Evolutionary conservation across 2,797 vertebrate genomes (phyloP).

Genomic region (Danio aesculapii): DNA sequence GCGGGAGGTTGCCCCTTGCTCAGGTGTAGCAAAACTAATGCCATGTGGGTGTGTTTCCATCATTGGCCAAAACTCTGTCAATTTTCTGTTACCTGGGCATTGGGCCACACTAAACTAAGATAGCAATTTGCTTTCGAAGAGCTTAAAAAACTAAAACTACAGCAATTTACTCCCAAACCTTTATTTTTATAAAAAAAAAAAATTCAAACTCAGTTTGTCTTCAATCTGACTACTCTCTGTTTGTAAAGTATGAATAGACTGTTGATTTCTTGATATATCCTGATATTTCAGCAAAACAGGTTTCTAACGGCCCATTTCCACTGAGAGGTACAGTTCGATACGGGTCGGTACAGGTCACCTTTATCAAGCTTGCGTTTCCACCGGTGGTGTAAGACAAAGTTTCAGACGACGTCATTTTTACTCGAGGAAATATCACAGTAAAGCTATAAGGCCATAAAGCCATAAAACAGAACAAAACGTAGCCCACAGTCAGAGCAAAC

Average conservation of each 20-base stretch:
- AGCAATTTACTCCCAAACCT: too few relatives aligned
- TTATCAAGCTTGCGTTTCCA: too few relatives aligned
- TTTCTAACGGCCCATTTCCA: not conserved
- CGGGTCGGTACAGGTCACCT: too few relatives aligned
- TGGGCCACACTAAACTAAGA: not conserved
- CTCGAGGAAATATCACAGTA: too few relatives aligned
- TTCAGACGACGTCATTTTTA: too few relatives aligned
- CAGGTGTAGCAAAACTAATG: not conserved
- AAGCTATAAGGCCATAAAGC: too few relatives aligned
- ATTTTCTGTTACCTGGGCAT: not conserved
- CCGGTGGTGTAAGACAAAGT: too few relatives aligned
- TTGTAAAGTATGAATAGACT: not conserved
- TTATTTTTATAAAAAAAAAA: too few relatives aligned
- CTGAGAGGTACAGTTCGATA: too few relatives aligned
- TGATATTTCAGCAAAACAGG: not conserved
- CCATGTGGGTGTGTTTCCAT: constrained; percentile 12
- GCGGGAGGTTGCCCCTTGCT: too few relatives aligned
- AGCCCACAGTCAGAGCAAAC: too few relatives aligned
- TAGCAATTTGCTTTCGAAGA: not conserved
- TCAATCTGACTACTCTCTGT: not conserved
- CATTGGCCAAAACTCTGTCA: not conserved
- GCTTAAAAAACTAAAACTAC: not conserved
- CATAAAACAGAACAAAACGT: too few relatives aligned
- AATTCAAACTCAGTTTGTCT: not conserved
- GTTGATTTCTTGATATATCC: not conserved